These are phyloP conservation scores for Theretra japonica DNA, from an alignment of 2,888 invertebrate species.

Conservation along the genomic window DNA sequence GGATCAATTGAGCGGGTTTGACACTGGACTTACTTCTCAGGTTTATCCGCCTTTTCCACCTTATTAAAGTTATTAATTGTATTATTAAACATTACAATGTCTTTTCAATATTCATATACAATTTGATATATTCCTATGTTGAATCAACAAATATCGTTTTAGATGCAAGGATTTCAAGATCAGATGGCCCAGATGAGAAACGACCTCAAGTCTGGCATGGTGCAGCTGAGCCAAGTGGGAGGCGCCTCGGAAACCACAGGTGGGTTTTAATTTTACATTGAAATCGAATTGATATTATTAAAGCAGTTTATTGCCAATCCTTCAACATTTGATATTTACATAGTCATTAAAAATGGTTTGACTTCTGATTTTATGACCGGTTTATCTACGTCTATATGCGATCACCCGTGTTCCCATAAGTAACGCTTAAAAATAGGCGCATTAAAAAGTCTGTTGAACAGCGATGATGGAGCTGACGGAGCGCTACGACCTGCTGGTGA, in stretches of 20 bases:
- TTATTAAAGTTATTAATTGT: too few species aligned
- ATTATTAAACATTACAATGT: too few species aligned
- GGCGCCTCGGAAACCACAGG: slow-evolving; percentile 69
- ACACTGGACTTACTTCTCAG: slow-evolving; percentile 65
- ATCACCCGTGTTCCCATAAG: too few species aligned
- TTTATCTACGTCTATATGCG: too few species aligned
- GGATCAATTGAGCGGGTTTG: slow-evolving; percentile 66
- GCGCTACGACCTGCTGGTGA: slow-evolving; percentile 56
- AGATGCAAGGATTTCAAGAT: slow-evolving; percentile 72
- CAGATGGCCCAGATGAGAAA: slow-evolving; percentile 63
- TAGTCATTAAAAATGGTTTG: too few species aligned
- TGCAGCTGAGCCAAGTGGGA: slow-evolving; percentile 55
- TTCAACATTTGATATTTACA: too few species aligned
- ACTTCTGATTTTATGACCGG: too few species aligned
- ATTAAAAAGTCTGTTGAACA: slow-evolving; percentile 36
- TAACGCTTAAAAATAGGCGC: too few species aligned
- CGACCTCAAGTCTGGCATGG: slow-evolving; percentile 61
- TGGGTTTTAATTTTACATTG: slow-evolving; percentile 36
- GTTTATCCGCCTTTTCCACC: slow-evolving; percentile 43
- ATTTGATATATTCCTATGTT: neutral
- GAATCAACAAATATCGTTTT: slow-evolving; percentile 31
- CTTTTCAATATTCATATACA: too few species aligned
- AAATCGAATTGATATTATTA: neutral
- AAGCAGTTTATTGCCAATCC: too few species aligned
- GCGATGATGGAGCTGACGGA: slow-evolving; percentile 67